A percentile compares a stretch with the other conserved stretches of the same genome.
Conservation (phyloP, 1,140 invertebrate species). For the Ceratina japonica region DNA sequence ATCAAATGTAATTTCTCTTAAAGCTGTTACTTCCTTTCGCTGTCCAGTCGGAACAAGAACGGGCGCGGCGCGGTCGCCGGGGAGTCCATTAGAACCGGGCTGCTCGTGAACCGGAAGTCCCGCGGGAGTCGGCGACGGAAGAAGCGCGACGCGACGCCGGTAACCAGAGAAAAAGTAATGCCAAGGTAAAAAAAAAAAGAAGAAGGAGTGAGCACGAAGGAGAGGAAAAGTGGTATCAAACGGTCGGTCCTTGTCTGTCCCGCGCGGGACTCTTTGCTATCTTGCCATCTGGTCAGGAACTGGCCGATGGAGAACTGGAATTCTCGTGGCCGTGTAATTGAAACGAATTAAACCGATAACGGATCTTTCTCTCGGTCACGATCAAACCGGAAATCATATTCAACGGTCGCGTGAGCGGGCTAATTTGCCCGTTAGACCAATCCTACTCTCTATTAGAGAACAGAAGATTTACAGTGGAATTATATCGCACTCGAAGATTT, state of each 20-base stretch:
- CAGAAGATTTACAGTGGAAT: no score
- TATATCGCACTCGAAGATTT: no score
- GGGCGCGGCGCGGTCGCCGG: conserved; percentile 39
- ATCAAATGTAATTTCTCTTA: conserved; percentile 70
- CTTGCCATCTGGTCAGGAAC: not conserved
- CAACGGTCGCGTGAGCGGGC: conserved; percentile 20
- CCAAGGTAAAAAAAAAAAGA: conserved; percentile 25
- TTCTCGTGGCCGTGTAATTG: not conserved
- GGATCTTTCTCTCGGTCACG: not conserved
- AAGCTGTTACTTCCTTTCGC: conserved; percentile 63
- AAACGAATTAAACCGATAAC: conserved; percentile 13
- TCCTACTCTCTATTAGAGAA: no score
- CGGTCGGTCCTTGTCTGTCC: conserved; percentile 9
- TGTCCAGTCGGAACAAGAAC: conserved; percentile 55
- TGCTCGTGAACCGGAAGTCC: conserved; percentile 66
- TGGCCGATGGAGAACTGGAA: not conserved
- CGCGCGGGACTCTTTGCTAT: not conserved
- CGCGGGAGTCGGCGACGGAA: conserved; percentile 54
- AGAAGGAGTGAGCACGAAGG: not conserved
- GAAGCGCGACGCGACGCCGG: conserved; percentile 36
- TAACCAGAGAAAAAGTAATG: conserved; percentile 27
- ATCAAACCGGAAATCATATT: conserved; percentile 29
- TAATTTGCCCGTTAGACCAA: conserved; percentile 13
- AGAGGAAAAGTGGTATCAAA: conserved; percentile 28
- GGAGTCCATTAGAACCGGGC: conserved; percentile 63